phyloP scores from a whole-genome alignment of 2,888 invertebrate species.

The Thyatira batis region DNA sequence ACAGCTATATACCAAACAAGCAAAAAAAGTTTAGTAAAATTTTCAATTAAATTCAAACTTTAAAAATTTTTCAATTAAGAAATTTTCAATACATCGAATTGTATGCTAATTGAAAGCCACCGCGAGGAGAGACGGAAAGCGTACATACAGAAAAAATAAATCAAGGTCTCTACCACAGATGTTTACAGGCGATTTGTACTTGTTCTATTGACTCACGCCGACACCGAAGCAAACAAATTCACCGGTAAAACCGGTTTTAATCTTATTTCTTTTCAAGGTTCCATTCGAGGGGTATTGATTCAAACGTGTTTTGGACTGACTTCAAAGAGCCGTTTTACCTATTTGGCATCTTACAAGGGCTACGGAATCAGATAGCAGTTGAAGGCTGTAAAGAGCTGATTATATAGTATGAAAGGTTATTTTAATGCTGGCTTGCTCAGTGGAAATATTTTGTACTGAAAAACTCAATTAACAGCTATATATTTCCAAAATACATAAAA shows the following conservation, averaged over 20 bases:
- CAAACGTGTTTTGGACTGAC: not conserved
- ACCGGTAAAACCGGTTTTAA: constrained; percentile 30
- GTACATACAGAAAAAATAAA: constrained; percentile 24
- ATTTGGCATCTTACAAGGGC: not conserved
- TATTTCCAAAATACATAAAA: not conserved
- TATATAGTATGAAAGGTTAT: too few species aligned
- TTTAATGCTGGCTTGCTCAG: too few species aligned
- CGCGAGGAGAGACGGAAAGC: not conserved
- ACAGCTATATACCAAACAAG: too few species aligned
- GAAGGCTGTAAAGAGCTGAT: not conserved
- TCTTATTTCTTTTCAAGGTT: constrained; percentile 26
- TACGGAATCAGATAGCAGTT: not conserved
- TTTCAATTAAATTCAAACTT: too few species aligned
- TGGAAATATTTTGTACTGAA: too few species aligned
- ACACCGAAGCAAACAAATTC: constrained; percentile 45
- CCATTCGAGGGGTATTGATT: constrained; percentile 3
- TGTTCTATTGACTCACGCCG: constrained; percentile 35
- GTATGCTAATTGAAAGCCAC: constrained; percentile 11
- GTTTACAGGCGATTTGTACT: constrained; percentile 38
- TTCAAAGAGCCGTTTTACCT: not conserved
- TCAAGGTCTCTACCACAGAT: constrained; percentile 20
- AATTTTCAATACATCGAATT: not conserved
- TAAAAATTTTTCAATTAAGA: not conserved
- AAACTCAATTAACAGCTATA: too few species aligned
- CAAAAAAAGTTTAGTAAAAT: too few species aligned